Evolutionary conservation across 2,113 vertebrate species (phyloP), one percentile per base, ranked within the genome.

Genomic region (Gnathonemus longibarbis): DNA sequence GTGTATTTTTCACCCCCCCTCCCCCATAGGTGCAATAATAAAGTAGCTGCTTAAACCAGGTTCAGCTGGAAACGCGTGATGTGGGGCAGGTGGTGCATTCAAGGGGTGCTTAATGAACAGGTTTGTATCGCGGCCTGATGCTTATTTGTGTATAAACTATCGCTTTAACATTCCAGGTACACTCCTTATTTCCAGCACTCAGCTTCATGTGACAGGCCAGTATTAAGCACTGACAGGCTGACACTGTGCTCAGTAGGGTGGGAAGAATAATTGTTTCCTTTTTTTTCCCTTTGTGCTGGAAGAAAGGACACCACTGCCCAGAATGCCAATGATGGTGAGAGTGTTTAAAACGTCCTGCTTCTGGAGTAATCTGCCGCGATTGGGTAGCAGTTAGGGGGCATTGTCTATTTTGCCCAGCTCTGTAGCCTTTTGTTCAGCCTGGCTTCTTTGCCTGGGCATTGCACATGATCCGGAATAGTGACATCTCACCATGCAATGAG

Each of bases 91-190:
- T 90, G 86, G 91, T 94, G 94, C 93, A 94, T 93, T 91, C 92
- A 24, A 91, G 92, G 91, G 93, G 92, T 93, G 90, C 95, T 95
- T 96, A 96, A 96, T 96, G 95, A 95, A 95, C 93, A 94, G 93
- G 92, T 90, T 70, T 93, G 93, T 92, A 93, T 93, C 92, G 87
- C 91, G 91, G 92, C 90, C 90, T 45, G 91, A 80, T 90, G 62
- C 89, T 91, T 92, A 93, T 92, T 93, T 92, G 93, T 93, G 94
- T 93, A 95, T 95, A 96, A 96, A 96, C 95, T 93, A 94, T 92
- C 85, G 91, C 91, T 94, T 96, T 96, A 94, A 94, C 94, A 96
- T 96, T 96, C 96, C 92, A 94, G 94, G 95, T 96, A 96, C 96
- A 96, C 94, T 94, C 95, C 94, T 96, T 94, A 96, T 96, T 95